Percentiles rank a stretch among this genome's conserved stretches.
Conservation (phyloP, 2,888 invertebrate genomes). For the Protophormia terraenovae region DNA sequence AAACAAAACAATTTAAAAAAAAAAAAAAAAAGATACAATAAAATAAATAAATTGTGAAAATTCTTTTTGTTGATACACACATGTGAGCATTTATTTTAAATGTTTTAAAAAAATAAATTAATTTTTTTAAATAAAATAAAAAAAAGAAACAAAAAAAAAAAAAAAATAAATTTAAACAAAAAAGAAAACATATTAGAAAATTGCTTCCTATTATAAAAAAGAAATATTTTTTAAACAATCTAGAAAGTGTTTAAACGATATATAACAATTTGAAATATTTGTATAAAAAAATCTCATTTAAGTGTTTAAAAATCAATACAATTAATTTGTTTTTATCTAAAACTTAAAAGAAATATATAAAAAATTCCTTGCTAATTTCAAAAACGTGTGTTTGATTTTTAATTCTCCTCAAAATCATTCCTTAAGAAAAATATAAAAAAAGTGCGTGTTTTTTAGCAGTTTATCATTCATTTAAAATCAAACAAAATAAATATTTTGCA, state of each 20-base stretch:
- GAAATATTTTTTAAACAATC: too few relatives aligned
- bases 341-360: neutral
- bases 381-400: neutral
- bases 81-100: constrained; percentile 32
- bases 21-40: constrained; percentile 29
- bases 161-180: neutral
- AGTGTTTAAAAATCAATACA: neutral
- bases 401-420: neutral
- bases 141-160: neutral
- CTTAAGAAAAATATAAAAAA: neutral
- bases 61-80: constrained; percentile 20
- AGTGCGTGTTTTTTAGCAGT: constrained; percentile 11
- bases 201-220: too few relatives aligned
- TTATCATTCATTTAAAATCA: constrained; percentile 7
- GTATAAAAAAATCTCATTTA: neutral
- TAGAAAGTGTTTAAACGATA: too few relatives aligned
- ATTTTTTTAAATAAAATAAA: neutral
- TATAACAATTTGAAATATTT: too few relatives aligned
- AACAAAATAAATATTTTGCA: constrained; percentile 44
- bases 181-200: neutral
- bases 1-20: constrained; percentile 29
- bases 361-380: neutral
- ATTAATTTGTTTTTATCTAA: neutral
- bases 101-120: neutral
- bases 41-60: constrained; percentile 20